Conservation (phyloP, 2,113 vertebrate species). For the Narcine bancroftii region DNA sequence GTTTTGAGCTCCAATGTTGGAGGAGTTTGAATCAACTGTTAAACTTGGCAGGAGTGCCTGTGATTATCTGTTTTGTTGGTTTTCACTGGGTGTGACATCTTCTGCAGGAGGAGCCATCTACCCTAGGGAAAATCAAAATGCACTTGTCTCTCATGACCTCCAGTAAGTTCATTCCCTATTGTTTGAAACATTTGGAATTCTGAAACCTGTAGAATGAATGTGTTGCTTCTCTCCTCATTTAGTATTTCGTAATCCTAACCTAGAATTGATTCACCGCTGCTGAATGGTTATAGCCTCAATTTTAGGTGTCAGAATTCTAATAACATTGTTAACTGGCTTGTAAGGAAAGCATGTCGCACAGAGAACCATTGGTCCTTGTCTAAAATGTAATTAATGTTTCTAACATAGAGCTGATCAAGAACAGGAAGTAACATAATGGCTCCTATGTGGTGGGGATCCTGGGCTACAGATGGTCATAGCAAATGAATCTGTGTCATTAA, state of each 20-base stretch:
- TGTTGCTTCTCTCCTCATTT: neutral
- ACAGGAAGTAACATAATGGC: neutral
- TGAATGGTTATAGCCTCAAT: neutral
- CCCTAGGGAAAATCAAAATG: neutral
- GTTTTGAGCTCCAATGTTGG: neutral
- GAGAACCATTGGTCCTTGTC: too few species aligned
- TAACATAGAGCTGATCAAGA: neutral
- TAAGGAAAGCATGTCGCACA: neutral
- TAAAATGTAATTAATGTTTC: neutral
- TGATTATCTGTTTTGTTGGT: constrained; percentile 12
- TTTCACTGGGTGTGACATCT: constrained; percentile 1
- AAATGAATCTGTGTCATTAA: neutral
- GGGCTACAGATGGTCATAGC: neutral
- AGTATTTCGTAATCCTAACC: neutral
- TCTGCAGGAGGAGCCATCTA: neutral
- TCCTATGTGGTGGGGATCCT: neutral
- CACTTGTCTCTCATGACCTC: constrained; percentile 1
- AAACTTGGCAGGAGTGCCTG: neutral
- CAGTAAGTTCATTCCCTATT: neutral
- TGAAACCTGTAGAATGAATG: neutral
- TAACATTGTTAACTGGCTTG: neutral
- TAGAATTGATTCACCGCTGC: neutral
- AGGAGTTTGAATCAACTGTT: too few species aligned
- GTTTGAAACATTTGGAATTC: neutral
- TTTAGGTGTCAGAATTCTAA: neutral